phyloP scores from a whole-genome alignment of 2,888 invertebrate genomes.

The Antitype chi region DNA sequence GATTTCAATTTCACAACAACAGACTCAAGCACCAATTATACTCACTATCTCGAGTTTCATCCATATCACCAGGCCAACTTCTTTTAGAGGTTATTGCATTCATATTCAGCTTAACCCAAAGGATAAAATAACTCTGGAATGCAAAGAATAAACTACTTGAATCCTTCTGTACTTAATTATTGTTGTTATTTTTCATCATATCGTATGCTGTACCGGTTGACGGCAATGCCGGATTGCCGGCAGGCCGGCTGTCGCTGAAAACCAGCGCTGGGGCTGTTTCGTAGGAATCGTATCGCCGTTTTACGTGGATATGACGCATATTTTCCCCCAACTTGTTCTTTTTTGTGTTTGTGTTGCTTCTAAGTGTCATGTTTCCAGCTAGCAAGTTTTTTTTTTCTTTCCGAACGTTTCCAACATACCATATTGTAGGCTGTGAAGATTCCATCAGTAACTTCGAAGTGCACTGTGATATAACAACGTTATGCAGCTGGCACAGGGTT shows the following conservation, averaged over 20 bases:
- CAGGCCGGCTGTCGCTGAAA: too few species aligned
- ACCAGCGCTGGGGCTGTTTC: too few species aligned
- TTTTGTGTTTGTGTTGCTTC: too few species aligned
- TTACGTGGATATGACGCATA: too few species aligned
- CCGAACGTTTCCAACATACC: neutral
- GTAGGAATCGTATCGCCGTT: too few species aligned
- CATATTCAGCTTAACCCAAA: conserved; percentile 65
- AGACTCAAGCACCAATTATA: neutral
- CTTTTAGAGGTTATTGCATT: conserved; percentile 69
- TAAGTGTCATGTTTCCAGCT: too few species aligned
- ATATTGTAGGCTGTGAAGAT: neutral
- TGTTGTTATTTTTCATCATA: too few species aligned
- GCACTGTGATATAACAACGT: neutral
- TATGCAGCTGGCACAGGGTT: neutral
- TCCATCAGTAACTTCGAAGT: neutral
- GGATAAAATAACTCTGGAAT: conserved; percentile 30
- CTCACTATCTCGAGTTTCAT: conserved; percentile 68
- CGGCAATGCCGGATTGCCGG: too few species aligned
- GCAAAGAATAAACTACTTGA: neutral
- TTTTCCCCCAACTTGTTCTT: too few species aligned
- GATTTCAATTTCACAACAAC: neutral
- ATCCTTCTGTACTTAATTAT: too few species aligned
- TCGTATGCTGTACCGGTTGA: too few species aligned
- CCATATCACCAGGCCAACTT: conserved; percentile 70
- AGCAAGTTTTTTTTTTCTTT: too few species aligned